Conservation (phyloP, 2,113 vertebrate genomes). For the Podocnemis expansa region DNA sequence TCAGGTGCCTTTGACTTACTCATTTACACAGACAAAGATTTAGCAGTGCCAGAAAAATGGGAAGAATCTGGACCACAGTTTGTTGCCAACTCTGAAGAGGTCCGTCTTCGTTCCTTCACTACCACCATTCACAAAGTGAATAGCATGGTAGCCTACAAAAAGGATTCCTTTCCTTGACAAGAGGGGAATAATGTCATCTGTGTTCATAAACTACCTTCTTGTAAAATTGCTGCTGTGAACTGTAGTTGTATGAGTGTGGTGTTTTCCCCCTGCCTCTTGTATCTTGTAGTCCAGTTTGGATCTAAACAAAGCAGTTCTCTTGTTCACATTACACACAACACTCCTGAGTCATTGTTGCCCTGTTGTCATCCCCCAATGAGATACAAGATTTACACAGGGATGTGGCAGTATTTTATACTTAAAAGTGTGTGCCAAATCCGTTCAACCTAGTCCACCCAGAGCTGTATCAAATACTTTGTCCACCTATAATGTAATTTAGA, state of each 20-base stretch:
- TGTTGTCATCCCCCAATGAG: neutral
- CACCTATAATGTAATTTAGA: neutral
- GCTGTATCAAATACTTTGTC: neutral
- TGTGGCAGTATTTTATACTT: neutral
- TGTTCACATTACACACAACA: neutral
- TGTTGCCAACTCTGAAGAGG: constrained; percentile 92
- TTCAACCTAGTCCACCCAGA: neutral
- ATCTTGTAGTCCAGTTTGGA: neutral
- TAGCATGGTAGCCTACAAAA: constrained; percentile 92
- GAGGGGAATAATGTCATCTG: neutral
- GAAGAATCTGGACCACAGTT: constrained; percentile 95
- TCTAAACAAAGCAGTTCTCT: accelerated
- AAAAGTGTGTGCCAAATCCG: neutral
- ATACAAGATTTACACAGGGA: neutral
- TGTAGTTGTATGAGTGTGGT: neutral
- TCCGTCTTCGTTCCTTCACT: constrained; percentile 93
- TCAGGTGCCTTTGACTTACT: constrained; percentile 96
- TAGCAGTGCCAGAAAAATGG: constrained; percentile 93
- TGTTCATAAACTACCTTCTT: neutral
- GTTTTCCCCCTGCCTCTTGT: neutral
- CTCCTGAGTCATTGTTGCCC: neutral
- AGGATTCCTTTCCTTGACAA: constrained; percentile 69
- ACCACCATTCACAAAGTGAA: constrained; percentile 96
- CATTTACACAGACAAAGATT: constrained; percentile 94
- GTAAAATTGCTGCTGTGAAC: neutral